Evolutionary conservation across 2,113 vertebrate species (phyloP).

Genomic region (Solea senegalensis): DNA sequence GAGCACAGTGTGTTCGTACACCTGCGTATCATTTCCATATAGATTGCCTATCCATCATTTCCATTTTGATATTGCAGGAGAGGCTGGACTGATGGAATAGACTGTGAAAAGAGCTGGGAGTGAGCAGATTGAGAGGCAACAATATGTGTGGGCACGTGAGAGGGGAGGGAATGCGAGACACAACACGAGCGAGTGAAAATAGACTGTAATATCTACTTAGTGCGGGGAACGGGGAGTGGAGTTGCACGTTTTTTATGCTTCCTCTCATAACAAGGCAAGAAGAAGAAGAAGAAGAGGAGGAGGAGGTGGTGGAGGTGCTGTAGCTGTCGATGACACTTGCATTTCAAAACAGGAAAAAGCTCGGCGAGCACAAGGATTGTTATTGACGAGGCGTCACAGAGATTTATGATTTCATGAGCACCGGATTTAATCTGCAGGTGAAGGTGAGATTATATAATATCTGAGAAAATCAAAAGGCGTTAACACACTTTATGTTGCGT

Average conservation of each 20-base stretch:
- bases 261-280: not conserved
- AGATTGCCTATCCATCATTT: slow-evolving; percentile 81
- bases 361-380: too few species aligned
- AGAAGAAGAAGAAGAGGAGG: not conserved
- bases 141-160: slow-evolving; percentile 25
- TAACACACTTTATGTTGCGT: too few species aligned
- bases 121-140: slow-evolving; percentile 9
- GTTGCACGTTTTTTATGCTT: slow-evolving; percentile 28
- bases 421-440: slow-evolving; percentile 8
- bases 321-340: not conserved
- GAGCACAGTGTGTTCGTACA: slow-evolving; percentile 43
- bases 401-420: too few species aligned
- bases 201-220: slow-evolving; percentile 31
- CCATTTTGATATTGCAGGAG: slow-evolving; percentile 71
- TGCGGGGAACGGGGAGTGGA: not conserved
- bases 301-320: not conserved
- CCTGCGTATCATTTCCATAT: slow-evolving; percentile 80
- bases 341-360: not conserved
- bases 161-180: not conserved
- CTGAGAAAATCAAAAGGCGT: too few species aligned
- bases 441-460: not conserved
- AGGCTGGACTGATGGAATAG: slow-evolving; percentile 50
- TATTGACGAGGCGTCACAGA: too few species aligned
- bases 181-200: not conserved
- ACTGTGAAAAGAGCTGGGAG: slow-evolving; percentile 23